Evolutionary conservation across 2,888 invertebrate genomes (phyloP).

Genomic region (Tricholauxania praeusta): DNA sequence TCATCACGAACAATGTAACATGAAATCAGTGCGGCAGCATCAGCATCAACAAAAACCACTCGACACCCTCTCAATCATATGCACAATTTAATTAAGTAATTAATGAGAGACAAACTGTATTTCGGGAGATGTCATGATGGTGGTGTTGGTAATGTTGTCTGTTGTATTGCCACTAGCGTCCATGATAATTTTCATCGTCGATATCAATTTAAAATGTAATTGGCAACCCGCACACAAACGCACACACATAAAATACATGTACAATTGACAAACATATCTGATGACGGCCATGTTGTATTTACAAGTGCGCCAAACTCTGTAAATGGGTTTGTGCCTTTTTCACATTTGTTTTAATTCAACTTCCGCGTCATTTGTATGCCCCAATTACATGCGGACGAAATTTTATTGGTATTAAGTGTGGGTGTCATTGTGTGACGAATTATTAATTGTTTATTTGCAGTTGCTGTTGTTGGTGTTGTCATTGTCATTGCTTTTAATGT

Average conservation of each 20-base stretch:
- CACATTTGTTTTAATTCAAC: neutral
- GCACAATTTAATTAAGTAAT: conserved; percentile 13
- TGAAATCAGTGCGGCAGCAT: neutral
- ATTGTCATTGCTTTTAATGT: conserved; percentile 5
- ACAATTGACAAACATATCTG: too few species aligned
- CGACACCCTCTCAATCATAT: conserved; percentile 10
- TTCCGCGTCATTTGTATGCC: neutral
- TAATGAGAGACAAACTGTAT: conserved; percentile 12
- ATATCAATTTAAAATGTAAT: neutral
- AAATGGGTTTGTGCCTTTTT: neutral
- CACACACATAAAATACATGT: too few species aligned
- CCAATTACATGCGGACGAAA: neutral
- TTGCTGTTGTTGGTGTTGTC: neutral
- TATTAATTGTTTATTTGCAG: neutral
- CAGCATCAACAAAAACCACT: neutral
- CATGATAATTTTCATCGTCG: conserved; percentile 2
- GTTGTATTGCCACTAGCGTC: neutral
- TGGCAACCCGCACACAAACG: neutral
- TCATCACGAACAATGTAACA: too few species aligned
- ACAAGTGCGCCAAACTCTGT: conserved; percentile 1
- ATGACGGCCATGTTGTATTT: neutral
- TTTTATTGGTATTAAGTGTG: neutral
- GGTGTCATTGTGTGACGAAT: neutral
- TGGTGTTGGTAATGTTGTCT: neutral
- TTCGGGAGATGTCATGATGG: too few species aligned